Evolutionary conservation across 2,113 vertebrate species (phyloP).

Genomic region (Platanista minor): DNA sequence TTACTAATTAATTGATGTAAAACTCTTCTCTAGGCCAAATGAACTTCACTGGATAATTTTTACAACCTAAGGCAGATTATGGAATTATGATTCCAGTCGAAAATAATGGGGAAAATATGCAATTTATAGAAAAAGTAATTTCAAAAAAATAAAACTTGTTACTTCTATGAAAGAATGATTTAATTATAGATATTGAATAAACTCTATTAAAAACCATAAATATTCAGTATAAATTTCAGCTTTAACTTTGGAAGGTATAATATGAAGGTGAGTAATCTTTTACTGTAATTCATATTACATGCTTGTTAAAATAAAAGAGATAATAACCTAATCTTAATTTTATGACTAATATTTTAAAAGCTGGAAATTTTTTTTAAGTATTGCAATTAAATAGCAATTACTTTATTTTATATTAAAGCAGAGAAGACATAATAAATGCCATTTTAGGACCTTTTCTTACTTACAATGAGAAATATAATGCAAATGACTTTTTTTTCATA

Average conservation of each 20-base stretch:
- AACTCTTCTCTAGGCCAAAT: not conserved
- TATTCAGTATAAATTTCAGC: not conserved
- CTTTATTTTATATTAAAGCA: not conserved
- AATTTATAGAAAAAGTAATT: not conserved
- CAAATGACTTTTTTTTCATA: not conserved
- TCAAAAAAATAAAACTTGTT: not conserved
- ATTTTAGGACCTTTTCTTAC: not conserved
- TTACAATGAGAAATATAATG: not conserved
- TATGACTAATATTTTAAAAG: not conserved
- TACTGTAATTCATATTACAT: not conserved
- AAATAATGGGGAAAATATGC: not conserved
- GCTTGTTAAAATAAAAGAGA: not conserved
- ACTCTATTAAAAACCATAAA: not conserved
- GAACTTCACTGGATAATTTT: not conserved
- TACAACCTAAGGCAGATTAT: not conserved
- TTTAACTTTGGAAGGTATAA: not conserved
- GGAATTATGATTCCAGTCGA: not conserved
- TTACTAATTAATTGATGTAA: not conserved
- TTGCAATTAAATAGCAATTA: not conserved
- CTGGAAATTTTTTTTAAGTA: not conserved
- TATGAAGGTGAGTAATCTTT: not conserved
- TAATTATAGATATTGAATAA: not conserved
- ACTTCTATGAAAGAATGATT: not conserved
- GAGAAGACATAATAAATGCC: not conserved
- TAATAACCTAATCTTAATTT: not conserved